Evolutionary conservation across 2,113 vertebrate species (phyloP), one percentile per base, ranked within the genome.

Genomic region (Nerophis lumbriciformis): DNA sequence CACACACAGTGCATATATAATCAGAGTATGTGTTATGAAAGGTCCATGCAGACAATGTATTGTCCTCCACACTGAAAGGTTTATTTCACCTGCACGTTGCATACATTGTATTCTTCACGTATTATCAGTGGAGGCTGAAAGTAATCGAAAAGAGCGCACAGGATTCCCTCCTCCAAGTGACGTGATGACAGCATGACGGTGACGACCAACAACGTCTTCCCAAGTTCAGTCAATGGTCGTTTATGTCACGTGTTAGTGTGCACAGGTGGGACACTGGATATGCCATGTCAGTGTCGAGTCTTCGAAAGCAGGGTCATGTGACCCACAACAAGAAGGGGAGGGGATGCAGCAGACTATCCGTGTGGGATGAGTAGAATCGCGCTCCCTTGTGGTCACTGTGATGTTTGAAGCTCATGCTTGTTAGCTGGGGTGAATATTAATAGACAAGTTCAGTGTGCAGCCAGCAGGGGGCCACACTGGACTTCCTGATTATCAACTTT

Each of bases 401-500:
- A 45, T 12, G 42, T 45, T 45, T 45, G 42, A 45, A 45, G 42
- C 42, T 45, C 42, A 45, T 45, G 42, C 42, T 45, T 45, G 42
- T 45, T 12, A 12, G 9, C 42, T 5, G 3, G 42, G 42, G 12
- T 45, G 39, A 42, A 8, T 8, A 8, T 42, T 42, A 42, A 42
- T 42, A 42, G 2, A 9, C 10, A 42, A 42, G 8, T 9, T 8
- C 39, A 42, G 8, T 42, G 8, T 42, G 42, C 42, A 12, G n/a
- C 51, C 16, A 53, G 8, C 19, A 35, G 16, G 49, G 49, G 19
- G 15, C 0, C 19, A 51, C 19, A 21, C 19, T n/a, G 15, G 8
- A 10, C 93, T 90, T 92, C 89, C 90, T 95, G 94, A 97, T 99
- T 95, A 98, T 95, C 94, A 85, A 80, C 79, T 83, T 86, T 88